These are phyloP conservation scores for Drosophila limbata DNA, from an alignment of 2,888 invertebrate genomes.

Conservation along the genomic window DNA sequence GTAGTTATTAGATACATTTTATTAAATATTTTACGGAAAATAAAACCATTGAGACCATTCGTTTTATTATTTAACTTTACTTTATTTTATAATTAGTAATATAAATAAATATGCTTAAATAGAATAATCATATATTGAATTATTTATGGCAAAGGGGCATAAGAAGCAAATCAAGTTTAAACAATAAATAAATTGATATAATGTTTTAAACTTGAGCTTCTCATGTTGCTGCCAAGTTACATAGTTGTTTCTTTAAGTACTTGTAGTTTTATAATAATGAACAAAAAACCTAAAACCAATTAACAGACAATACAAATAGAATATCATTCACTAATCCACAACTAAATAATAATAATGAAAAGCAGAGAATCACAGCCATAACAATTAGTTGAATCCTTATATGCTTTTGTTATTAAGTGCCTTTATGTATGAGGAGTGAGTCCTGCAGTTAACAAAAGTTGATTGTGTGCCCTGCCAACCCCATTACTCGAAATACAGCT, in stretches of 20 bases:
- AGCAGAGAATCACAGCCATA: slow-evolving; percentile 15
- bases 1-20: slow-evolving; percentile 41
- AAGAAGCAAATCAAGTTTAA: slow-evolving; percentile 4
- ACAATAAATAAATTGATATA: slow-evolving; percentile 12
- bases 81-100: slow-evolving; percentile 32
- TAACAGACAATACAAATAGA: slow-evolving; percentile 70
- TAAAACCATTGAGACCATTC: slow-evolving; percentile 6
- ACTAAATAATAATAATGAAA: slow-evolving; percentile 5
- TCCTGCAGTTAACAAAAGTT: slow-evolving; percentile 61
- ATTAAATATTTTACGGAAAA: slow-evolving; percentile 8
- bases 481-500: slow-evolving; percentile 24
- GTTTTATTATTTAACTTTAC: neutral
- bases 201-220: slow-evolving; percentile 6
- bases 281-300: slow-evolving; percentile 65
- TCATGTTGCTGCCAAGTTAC: slow-evolving; percentile 15
- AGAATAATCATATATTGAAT: slow-evolving; percentile 36
- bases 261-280: slow-evolving; percentile 57
- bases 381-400: slow-evolving; percentile 27
- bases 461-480: slow-evolving; percentile 30
- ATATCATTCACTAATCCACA: slow-evolving; percentile 55
- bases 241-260: slow-evolving; percentile 70
- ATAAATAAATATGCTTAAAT: slow-evolving; percentile 17
- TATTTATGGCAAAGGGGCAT: slow-evolving; percentile 26
- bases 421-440: slow-evolving; percentile 59
- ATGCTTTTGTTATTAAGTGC: slow-evolving; percentile 58